These are phyloP conservation scores for Rhadina sibilatrix DNA, from an alignment of 2,113 vertebrate genomes.

Conservation along the genomic window DNA sequence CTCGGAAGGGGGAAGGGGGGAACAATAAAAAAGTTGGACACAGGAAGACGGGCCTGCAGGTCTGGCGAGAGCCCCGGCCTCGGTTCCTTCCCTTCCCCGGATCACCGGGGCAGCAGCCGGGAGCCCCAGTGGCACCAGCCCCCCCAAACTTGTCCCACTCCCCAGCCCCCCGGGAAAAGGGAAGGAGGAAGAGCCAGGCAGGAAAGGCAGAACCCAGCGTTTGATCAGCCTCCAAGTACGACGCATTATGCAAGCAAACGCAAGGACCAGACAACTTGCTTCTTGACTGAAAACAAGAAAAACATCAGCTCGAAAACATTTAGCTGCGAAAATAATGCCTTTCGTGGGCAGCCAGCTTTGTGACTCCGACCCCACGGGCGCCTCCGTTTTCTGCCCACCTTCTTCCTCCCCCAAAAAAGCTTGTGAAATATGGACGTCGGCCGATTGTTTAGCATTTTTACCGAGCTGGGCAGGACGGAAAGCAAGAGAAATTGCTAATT, in stretches of 20 bases:
- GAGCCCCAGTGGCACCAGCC: background rate
- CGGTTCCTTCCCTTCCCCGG: background rate
- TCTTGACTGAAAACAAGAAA: constrained; percentile 26
- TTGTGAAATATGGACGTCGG: constrained; percentile 61
- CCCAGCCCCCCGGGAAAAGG: background rate
- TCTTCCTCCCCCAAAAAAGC: background rate
- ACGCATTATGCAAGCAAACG: constrained; percentile 66
- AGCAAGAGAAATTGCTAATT: background rate
- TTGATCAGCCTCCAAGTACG: constrained; percentile 55
- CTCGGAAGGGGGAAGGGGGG: constrained; percentile 22
- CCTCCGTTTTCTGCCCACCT: constrained; percentile 27
- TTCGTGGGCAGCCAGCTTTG: background rate
- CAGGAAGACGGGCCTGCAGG: constrained; percentile 65
- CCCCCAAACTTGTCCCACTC: background rate
- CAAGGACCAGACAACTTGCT: constrained; percentile 28
- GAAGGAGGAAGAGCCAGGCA: constrained; percentile 1
- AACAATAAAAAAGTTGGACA: constrained; percentile 70
- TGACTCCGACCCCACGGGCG: background rate
- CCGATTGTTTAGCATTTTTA: constrained; percentile 60
- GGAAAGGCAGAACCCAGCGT: constrained; percentile 26
- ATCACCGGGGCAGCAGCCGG: background rate
- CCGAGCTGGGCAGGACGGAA: background rate
- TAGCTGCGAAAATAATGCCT: background rate
- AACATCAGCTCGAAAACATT: background rate
- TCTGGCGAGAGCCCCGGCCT: constrained; percentile 33